phyloP scores from a whole-genome alignment of 2,113 vertebrate species.

The Nasalis larvatus region DNA sequence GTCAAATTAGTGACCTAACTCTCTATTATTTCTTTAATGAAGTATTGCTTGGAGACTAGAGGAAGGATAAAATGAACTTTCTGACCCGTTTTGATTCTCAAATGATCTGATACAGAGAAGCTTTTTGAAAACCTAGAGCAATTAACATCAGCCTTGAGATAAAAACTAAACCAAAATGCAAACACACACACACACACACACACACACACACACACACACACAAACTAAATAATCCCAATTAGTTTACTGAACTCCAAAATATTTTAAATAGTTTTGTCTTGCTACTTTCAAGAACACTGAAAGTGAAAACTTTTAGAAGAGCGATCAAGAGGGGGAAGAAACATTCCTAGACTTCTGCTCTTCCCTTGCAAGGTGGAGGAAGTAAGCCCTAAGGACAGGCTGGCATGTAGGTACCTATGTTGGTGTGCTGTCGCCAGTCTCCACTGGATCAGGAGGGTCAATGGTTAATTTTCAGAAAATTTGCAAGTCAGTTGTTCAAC shows the following conservation, averaged over 20 bases:
- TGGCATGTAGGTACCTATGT: fast-evolving
- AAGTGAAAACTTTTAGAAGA: not conserved
- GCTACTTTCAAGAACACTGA: not conserved
- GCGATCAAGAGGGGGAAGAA: not conserved
- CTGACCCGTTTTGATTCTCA: not conserved
- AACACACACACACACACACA: no score
- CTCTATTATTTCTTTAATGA: not conserved
- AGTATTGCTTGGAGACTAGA: not conserved
- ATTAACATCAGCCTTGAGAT: not conserved
- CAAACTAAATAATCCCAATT: not conserved
- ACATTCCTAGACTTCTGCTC: not conserved
- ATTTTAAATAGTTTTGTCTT: not conserved
- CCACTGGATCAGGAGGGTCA: fast-evolving
- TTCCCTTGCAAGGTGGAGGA: not conserved
- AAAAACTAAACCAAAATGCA: not conserved
- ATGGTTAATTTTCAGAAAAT: not conserved
- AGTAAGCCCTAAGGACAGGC: not conserved
- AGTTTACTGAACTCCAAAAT: not conserved
- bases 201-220: no score
- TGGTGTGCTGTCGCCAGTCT: fast-evolving
- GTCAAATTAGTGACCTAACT: not conserved
- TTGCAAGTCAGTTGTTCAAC: not conserved
- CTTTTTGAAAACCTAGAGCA: not conserved
- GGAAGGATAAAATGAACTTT: not conserved
- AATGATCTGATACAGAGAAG: not conserved